Base-by-base conservation (phyloP, 1,140 invertebrate species). In the Drosophila nigromelanica region DNA sequence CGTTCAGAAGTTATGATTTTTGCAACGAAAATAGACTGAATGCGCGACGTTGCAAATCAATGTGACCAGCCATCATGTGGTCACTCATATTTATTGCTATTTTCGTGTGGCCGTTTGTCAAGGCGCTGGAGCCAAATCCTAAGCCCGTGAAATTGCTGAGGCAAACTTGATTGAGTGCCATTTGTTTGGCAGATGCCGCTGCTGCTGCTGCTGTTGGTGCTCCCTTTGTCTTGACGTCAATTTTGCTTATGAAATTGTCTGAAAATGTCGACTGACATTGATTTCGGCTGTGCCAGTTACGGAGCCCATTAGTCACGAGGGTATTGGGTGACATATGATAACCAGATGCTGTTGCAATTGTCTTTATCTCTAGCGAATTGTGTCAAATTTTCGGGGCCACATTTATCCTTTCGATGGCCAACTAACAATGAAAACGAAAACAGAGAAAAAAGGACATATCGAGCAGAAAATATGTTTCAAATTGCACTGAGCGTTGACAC, bases 401-500 rank as follows among this genome's bases (percentile, higher is more conserved):
- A 47, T 66, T 73, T 78, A 78, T 72, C 75, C 75, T 72, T 78
- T 33, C 24, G 27, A 33, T 58, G 14, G 55, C 40, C 40, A 50
- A 33, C 33, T 14, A 68, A 52, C 30, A 39, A 14, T 3, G 39
- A 64, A 66, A 67, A 50, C 42, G 52, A 35, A 71, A 73, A 33
- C 1, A 55, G 40, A 45, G 47, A 39, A 52, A 55, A 42, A 58
- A 62, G 71, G 42, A 42, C 45, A 64, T 70, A 39, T 70, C 60
- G 40, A 66, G 58, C 72, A 64, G 73, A 80, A 87, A 86, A 89
- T 86, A 82, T 87, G 83, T 70, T 79, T 70, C 78, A 73, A 87
- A 87, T 87, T 89, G 83, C 78, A 89, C 79, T 82, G 74, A 82
- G 68, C 78, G 72, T 76, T 87, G 82, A 89, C 83, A 89, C 76